A percentile compares a stretch with the other conserved stretches of the same genome.
Conservation (phyloP, 2,888 invertebrate species). For the Yponomeuta evonymella region DNA sequence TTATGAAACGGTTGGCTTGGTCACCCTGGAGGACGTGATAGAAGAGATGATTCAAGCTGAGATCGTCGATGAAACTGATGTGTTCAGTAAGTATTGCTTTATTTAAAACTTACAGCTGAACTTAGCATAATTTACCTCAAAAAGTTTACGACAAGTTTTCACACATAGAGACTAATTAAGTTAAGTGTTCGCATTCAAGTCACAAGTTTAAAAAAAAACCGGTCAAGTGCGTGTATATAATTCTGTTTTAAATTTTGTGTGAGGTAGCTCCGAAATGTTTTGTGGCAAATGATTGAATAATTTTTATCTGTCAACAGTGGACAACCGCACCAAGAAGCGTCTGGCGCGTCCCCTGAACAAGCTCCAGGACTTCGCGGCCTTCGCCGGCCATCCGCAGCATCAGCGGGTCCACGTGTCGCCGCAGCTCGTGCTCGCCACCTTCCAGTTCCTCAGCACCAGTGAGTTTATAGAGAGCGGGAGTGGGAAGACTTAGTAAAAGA, state of each 20-base stretch:
- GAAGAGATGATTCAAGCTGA: constrained; percentile 99
- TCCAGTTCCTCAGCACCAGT: constrained; percentile 97
- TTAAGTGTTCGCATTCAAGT: too few relatives aligned
- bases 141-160: too few relatives aligned
- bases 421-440: constrained; percentile 93
- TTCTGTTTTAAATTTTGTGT: too few relatives aligned
- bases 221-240: too few relatives aligned
- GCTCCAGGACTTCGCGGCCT: constrained; percentile 90
- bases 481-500: too few relatives aligned
- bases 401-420: constrained; percentile 92
- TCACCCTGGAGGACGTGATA: constrained; percentile 98
- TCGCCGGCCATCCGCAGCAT: constrained; percentile 88
- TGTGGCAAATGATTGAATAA: too few relatives aligned
- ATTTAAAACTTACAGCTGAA: too few relatives aligned
- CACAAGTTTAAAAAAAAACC: too few relatives aligned
- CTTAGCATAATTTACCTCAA: too few relatives aligned
- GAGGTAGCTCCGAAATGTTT: too few relatives aligned
- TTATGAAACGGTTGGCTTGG: constrained; percentile 95
- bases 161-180: too few relatives aligned
- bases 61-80: constrained; percentile 99
- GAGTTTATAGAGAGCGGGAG: constrained; percentile 45
- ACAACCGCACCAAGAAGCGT: constrained; percentile 90
- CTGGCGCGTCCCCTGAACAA: constrained; percentile 78
- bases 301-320: constrained; percentile 72
- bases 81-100: constrained; percentile 82